Evolutionary conservation across 2,888 invertebrate genomes (phyloP).

Genomic region (Aplocera efformata): DNA sequence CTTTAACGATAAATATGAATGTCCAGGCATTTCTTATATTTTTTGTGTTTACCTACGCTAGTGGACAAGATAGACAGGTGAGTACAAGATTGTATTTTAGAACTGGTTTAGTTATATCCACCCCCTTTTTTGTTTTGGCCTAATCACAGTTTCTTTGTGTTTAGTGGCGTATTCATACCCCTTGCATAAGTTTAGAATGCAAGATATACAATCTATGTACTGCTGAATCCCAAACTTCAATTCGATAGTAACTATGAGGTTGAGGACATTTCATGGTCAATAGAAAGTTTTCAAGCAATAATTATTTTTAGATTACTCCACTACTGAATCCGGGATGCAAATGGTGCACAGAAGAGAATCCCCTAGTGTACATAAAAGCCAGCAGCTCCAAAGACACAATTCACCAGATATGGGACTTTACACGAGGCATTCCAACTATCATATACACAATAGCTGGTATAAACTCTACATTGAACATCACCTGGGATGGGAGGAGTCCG

Average conservation of each 20-base stretch:
- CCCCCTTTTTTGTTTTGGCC: constrained; percentile 19
- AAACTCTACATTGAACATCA: constrained; percentile 66
- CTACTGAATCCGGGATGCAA: constrained; percentile 58
- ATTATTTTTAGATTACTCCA: constrained; percentile 51
- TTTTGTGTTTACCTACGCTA: constrained; percentile 39
- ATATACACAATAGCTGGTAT: constrained; percentile 73
- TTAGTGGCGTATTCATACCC: background rate
- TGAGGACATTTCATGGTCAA: too few species aligned
- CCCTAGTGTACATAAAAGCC: constrained; percentile 77
- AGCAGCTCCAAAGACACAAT: constrained; percentile 79
- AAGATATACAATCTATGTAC: too few species aligned
- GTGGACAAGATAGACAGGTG: constrained; percentile 65
- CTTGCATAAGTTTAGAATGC: too few species aligned
- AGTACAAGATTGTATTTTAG: constrained; percentile 20
- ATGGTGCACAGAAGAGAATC: constrained; percentile 46
- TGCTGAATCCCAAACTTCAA: too few species aligned
- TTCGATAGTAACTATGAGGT: too few species aligned
- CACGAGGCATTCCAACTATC: constrained; percentile 77
- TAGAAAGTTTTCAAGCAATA: background rate
- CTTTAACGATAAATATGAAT: constrained; percentile 50
- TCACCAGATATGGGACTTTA: constrained; percentile 85
- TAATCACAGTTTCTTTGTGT: constrained; percentile 6
- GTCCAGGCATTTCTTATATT: constrained; percentile 44
- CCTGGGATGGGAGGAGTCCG: constrained; percentile 50
- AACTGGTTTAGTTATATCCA: constrained; percentile 9